Percentiles rank a stretch among this genome's conserved stretches.
These are phyloP conservation scores for Thaumatotibia leucotreta DNA, from an alignment of 1,140 invertebrate species.

Conservation along the genomic window DNA sequence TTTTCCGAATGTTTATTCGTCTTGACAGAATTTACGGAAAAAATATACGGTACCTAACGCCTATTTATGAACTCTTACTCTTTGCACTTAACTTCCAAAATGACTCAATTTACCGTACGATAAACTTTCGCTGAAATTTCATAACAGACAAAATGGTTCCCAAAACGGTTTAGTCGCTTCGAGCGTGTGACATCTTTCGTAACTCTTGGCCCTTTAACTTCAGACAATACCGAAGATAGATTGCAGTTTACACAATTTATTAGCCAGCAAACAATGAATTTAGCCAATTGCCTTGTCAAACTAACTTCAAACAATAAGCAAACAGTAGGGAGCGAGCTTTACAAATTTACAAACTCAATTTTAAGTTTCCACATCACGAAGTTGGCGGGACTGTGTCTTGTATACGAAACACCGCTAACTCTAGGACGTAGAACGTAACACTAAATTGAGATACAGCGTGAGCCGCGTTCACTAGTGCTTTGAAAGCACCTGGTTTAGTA, in stretches of 20 bases:
- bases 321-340: neutral
- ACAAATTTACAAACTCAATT: constrained; percentile 13
- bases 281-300: constrained; percentile 14
- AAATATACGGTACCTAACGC: too few relatives aligned
- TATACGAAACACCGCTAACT: constrained; percentile 7
- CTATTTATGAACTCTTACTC: too few relatives aligned
- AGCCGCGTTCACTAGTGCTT: neutral
- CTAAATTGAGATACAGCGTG: neutral
- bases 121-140: neutral
- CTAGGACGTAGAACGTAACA: neutral
- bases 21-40: too few relatives aligned
- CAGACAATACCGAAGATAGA: constrained; percentile 1
- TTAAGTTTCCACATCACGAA: constrained; percentile 13
- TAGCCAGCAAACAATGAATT: constrained; percentile 9
- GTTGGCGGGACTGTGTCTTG: constrained; percentile 10
- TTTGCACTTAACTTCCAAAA: too few relatives aligned
- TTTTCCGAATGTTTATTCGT: too few relatives aligned
- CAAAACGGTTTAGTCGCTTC: neutral
- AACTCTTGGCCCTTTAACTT: neutral
- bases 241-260: constrained; percentile 12
- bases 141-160: neutral
- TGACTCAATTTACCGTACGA: neutral
- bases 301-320: constrained; percentile 13
- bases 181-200: neutral
- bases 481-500: neutral